These are phyloP conservation scores for Bergia sp. DNA, from an alignment of 92 coral and sea anemone genomes.

Conservation along the genomic window DNA sequence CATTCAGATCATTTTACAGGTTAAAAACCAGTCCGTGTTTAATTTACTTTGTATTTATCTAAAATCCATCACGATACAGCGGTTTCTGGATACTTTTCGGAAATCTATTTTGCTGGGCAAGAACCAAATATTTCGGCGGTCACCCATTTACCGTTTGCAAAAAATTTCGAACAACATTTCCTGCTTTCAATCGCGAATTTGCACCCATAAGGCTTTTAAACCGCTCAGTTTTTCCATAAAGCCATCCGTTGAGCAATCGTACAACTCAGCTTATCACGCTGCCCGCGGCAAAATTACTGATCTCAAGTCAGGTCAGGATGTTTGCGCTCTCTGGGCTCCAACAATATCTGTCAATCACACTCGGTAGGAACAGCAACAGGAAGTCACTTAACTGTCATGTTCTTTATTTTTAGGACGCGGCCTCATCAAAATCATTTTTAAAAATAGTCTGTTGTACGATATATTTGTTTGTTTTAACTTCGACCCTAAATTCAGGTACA, in stretches of 20 bases:
- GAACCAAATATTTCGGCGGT: slow-evolving; percentile 11
- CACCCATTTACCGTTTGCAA: neutral
- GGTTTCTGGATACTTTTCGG: neutral
- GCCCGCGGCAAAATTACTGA: slow-evolving; percentile 10
- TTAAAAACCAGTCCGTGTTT: slow-evolving; percentile 9
- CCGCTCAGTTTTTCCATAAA: slow-evolving; percentile 5
- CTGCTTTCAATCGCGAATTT: neutral
- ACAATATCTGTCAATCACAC: slow-evolving; percentile 5
- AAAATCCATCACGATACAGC: slow-evolving; percentile 1
- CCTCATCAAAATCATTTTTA: neutral
- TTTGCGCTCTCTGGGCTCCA: slow-evolving; percentile 4
- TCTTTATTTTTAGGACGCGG: slow-evolving; percentile 1
- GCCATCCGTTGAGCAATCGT: slow-evolving; percentile 7
- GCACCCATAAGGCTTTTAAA: neutral
- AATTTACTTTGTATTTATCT: neutral
- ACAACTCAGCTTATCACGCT: slow-evolving; percentile 3
- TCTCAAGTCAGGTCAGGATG: slow-evolving; percentile 15
- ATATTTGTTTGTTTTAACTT: slow-evolving; percentile 4
- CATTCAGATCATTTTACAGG: slow-evolving; percentile 3
- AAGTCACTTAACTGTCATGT: slow-evolving; percentile 8
- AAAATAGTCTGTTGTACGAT: slow-evolving; percentile 4
- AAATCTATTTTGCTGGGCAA: slow-evolving; percentile 8
- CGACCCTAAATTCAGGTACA: slow-evolving; percentile 4
- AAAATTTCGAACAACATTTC: slow-evolving; percentile 5
- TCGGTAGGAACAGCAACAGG: slow-evolving; percentile 3